A percentile compares a stretch with the other conserved stretches of the same genome.
Conservation (phyloP, 2,888 invertebrate species). For the Lasioglossum villosulum region DNA sequence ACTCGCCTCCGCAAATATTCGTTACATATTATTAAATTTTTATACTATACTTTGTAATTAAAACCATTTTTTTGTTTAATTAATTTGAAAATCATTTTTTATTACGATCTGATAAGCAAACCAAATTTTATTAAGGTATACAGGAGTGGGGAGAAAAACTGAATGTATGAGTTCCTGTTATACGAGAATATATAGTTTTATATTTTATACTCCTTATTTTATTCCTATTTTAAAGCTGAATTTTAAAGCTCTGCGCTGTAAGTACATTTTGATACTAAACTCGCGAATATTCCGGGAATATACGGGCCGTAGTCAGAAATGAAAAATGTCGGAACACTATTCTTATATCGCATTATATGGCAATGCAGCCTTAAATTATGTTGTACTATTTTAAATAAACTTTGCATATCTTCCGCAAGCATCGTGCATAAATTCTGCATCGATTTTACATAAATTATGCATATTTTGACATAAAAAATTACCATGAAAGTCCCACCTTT, state of each 20-base stretch:
- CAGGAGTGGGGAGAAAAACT: too few relatives aligned
- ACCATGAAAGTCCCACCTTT: neutral
- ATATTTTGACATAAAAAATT: neutral
- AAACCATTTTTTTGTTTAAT: too few relatives aligned
- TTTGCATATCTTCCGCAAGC: neutral
- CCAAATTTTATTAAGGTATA: too few relatives aligned
- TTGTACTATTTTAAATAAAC: neutral
- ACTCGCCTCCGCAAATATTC: too few relatives aligned
- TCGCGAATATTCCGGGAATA: neutral
- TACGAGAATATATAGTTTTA: too few relatives aligned
- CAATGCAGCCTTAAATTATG: neutral
- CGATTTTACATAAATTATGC: conserved; percentile 1
- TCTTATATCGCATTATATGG: neutral
- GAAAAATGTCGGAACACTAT: neutral
- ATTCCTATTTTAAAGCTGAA: neutral
- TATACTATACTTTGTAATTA: too few relatives aligned
- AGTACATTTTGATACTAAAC: neutral
- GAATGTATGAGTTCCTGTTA: too few relatives aligned
- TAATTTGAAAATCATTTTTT: too few relatives aligned
- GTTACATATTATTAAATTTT: too few relatives aligned
- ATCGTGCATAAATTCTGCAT: conserved; percentile 13
- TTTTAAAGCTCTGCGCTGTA: neutral
- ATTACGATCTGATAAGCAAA: too few relatives aligned
- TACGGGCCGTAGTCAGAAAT: too few relatives aligned
- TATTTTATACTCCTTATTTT: too few relatives aligned